Conservation (phyloP, 2,797 vertebrate genomes). For the Melanotaenia boesemani region DNA sequence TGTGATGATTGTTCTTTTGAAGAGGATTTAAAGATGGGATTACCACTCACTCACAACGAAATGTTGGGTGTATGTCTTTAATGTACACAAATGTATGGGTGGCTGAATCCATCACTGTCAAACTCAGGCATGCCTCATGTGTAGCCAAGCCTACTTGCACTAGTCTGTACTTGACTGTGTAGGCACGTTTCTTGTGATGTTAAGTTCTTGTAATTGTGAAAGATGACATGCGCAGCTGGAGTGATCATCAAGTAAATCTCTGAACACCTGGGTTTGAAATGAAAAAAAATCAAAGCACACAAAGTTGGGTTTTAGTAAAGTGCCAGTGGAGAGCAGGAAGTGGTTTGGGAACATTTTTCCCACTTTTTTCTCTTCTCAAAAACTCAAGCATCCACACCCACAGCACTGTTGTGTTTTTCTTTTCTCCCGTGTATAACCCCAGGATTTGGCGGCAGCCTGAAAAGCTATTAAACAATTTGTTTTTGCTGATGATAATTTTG, state of each 20-base stretch:
- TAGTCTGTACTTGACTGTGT: slow-evolving; percentile 51
- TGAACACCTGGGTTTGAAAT: slow-evolving; percentile 24
- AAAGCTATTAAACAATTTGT: background rate
- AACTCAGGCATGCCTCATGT: slow-evolving; percentile 33
- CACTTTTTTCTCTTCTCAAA: slow-evolving; percentile 1
- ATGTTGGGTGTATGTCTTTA: slow-evolving; percentile 34
- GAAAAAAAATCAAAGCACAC: slow-evolving; percentile 11
- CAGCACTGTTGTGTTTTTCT: background rate
- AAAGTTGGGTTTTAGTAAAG: slow-evolving; percentile 23
- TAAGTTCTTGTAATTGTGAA: slow-evolving; percentile 44
- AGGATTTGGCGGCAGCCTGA: slow-evolving; percentile 2
- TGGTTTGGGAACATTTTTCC: slow-evolving; percentile 1
- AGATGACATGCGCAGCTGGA: slow-evolving; percentile 25
- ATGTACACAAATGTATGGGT: slow-evolving; percentile 49
- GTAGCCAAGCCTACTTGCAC: slow-evolving; percentile 29
- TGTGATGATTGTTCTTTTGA: slow-evolving; percentile 35
- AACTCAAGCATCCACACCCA: slow-evolving; percentile 12
- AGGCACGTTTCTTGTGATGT: slow-evolving; percentile 31
- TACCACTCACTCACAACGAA: slow-evolving; percentile 20
- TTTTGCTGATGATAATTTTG: background rate
- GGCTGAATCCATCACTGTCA: slow-evolving; percentile 59
- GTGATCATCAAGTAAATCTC: slow-evolving; percentile 29
- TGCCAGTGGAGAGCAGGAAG: slow-evolving; percentile 21
- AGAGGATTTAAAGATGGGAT: slow-evolving; percentile 39
- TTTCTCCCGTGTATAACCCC: background rate